Evolutionary conservation across 2,113 vertebrate genomes (phyloP).

Genomic region (Myotis brandtii): DNA sequence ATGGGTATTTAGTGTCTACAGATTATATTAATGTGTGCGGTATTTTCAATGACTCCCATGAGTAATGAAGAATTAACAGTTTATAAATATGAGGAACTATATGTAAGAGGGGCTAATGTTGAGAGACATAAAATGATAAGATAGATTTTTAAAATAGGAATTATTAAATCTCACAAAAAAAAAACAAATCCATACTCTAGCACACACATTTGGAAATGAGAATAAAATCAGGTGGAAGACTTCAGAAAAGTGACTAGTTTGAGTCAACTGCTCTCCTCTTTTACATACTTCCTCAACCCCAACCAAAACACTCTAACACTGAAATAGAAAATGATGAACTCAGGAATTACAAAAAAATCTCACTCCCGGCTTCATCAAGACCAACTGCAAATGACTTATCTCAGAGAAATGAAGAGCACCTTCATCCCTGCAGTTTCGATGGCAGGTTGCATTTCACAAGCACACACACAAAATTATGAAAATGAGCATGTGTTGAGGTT

Average conservation of each 20-base stretch:
- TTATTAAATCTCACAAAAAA: neutral
- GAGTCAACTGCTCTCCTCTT: neutral
- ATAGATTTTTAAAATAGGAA: neutral
- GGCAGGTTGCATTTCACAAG: conserved; percentile 25
- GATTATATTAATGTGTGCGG: neutral
- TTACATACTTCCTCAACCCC: neutral
- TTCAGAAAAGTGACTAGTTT: neutral
- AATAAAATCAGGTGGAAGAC: conserved; percentile 30
- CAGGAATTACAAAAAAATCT: neutral
- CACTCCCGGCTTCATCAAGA: conserved; percentile 52
- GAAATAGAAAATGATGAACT: conserved; percentile 15
- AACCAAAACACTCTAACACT: neutral
- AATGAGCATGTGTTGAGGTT: conserved; percentile 74
- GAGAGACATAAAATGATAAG: neutral
- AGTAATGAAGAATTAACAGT: neutral
- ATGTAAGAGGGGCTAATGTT: neutral
- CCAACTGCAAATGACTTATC: conserved; percentile 43
- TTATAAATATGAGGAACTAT: neutral
- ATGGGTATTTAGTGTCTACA: conserved; percentile 1
- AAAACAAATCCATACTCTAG: neutral
- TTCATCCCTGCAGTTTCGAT: conserved; percentile 55
- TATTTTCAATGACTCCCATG: neutral
- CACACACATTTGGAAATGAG: neutral
- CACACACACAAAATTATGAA: conserved; percentile 57
- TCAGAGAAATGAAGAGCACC: conserved; percentile 55